Base-by-base conservation (phyloP, 2,888 invertebrate species). In the Amphimallon solstitiale region DNA sequence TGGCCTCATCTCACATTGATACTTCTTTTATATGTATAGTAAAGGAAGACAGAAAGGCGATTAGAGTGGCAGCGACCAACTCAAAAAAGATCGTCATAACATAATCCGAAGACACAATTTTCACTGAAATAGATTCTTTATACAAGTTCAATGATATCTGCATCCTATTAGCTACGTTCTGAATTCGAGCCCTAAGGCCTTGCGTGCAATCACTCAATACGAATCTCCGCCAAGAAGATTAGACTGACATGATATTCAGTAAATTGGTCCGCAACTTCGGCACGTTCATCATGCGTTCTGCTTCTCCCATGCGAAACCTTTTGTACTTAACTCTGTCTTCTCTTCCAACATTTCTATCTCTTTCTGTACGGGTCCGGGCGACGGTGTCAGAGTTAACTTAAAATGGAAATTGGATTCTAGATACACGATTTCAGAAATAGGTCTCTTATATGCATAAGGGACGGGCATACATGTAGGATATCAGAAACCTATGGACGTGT, bases 351-450 rank as follows among this genome's bases (percentile, higher is more conserved):
- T 56, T 29, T 15, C 12, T 14, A 54, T 19, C 34, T 51, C 63
- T 63, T 61, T 69, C 65, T 67, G 65, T 51, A 64, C 65, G 51
- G 62, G 70, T 70, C 67, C 67, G 71, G 74, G 43, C 23, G 40
- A 43, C 29, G 37, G 75, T 74, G 72, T 71, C 71, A 70, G 72
- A 70, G 74, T 75, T 73, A 77, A 78, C 78, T 79, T 77, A 78
- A 79, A 78, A 78, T 79, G 79, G 78, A 80, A 79, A 80, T 79
- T 79, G 79, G 78, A 79, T 79, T 74, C 12, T 40, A 56, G 43
- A 56, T 38, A 37, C 56, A 23, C 56, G 56, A 56, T 56, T 56
- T 43, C 43, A n/a, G 56, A 23, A 29, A 29, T 14, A 56, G 43
- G 43, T 21, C 38, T 37, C 38, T 12, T 21, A 54, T 54, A 21